Base-by-base conservation (phyloP, 2,797 vertebrate species). In the Anabacerthia variegaticeps region DNA sequence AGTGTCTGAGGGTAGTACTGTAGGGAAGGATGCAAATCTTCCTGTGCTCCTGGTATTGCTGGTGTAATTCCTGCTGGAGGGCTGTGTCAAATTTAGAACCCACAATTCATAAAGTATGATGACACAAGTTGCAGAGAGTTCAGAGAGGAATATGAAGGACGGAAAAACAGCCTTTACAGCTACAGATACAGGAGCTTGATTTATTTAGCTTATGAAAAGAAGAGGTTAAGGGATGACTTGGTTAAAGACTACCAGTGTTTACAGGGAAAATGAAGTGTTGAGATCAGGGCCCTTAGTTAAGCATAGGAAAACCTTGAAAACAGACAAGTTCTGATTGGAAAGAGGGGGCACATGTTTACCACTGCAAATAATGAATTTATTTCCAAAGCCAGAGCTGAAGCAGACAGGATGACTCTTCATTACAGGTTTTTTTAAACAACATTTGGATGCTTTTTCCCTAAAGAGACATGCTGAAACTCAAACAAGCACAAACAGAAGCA, bases 281-380 rank as follows among this genome's bases (percentile, higher is more conserved):
- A 65, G 34, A 83, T 81, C 41, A 14, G 46, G 59, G 37, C 77
- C 49, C 54, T 75, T 46, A 51, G 21, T 68, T 43, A 88, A 88
- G 32, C 46, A 51, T 4, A 65, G 76, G 54, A 61, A 88, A 89
- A 79, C 15, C 36, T 27, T 75, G 51, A 44, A 81, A 88, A 20
- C 46, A 68, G 91, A 19, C 69, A 75, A 62, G 71, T 75, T 85
- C 81, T 79, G 74, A 32, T 69, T 69, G 51, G 62, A 85, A 96
- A 71, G 48, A 79, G 4, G 58, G 59, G 37, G 39, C 58, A 76
- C 10, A 4, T 43, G 18, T 83, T 83, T 85, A 89, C 66, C 63
- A 82, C 55, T n/a, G 71, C 58, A 87, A 92, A 87, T 55, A 87
- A 62, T 68, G 36, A 91, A 65, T 87, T 90, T 85, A 67, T 82